Evolutionary conservation across 2,113 vertebrate species (phyloP).

Genomic region (Peromyscus maniculatus): DNA sequence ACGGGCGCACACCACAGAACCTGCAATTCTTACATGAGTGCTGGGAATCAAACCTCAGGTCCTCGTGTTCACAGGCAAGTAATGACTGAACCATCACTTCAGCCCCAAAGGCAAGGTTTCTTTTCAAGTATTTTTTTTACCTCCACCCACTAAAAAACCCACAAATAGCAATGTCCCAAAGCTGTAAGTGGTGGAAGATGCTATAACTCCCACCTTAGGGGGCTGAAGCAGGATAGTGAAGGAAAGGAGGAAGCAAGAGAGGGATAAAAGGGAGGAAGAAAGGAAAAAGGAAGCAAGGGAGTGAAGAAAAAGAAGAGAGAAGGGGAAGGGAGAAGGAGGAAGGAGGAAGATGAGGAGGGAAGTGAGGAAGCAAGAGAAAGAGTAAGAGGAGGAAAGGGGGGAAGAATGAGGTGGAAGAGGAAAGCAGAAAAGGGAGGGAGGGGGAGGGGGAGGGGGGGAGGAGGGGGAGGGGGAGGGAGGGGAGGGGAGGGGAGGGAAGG

Average conservation of each 20-base stretch:
- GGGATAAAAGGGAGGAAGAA: not conserved
- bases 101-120: not conserved
- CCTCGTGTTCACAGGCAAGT: not conserved
- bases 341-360: not conserved
- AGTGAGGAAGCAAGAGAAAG: not conserved
- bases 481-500: accelerated
- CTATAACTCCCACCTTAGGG: not conserved
- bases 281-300: not conserved
- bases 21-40: not conserved
- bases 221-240: not conserved
- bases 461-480: too few relatives aligned
- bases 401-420: not conserved
- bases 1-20: not conserved
- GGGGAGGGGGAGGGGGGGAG: not conserved
- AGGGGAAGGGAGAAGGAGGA: too few relatives aligned
- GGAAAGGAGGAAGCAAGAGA: not conserved
- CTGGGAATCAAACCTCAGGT: not conserved
- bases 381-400: not conserved
- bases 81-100: too few relatives aligned
- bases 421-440: accelerated
- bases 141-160: not conserved
- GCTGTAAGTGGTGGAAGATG: not conserved
- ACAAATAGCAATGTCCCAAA: not conserved
- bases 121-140: not conserved
- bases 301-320: not conserved